Conservation (phyloP, 2,797 vertebrate genomes). For the Lacerta agilis region DNA sequence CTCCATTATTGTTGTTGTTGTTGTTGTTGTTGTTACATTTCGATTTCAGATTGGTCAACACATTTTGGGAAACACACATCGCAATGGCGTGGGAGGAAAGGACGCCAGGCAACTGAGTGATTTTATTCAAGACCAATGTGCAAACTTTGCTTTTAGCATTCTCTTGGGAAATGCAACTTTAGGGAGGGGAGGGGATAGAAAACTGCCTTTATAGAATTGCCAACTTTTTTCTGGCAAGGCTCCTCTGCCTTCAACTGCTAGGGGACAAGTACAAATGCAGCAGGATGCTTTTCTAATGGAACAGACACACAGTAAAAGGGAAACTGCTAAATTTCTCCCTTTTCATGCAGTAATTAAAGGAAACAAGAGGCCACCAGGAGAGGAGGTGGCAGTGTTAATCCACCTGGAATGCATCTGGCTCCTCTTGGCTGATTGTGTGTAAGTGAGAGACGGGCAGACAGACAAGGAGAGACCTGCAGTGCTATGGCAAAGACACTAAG, state of each 20-base stretch:
- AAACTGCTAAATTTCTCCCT: neutral
- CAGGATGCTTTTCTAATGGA: neutral
- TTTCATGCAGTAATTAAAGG: neutral
- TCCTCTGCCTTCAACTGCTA: neutral
- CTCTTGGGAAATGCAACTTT: neutral
- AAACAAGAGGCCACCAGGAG: neutral
- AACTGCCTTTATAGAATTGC: neutral
- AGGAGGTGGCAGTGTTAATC: neutral
- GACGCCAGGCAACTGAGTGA: neutral
- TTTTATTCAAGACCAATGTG: neutral
- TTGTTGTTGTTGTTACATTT: neutral
- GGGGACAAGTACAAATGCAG: neutral
- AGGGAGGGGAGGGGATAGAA: no score
- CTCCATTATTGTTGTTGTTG: neutral
- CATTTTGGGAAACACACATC: no score
- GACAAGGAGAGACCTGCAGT: neutral
- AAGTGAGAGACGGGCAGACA: no score
- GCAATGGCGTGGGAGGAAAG: neutral
- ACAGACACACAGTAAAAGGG: neutral
- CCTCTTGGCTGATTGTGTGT: neutral
- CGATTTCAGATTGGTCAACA: neutral
- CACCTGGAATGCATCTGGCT: neutral
- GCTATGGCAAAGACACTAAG: neutral
- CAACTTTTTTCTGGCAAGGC: neutral
- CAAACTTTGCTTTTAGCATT: neutral